Evolutionary conservation across 2,888 invertebrate genomes (phyloP), one percentile per base, ranked within the genome.

Genomic region (Chymomyza amoena): DNA sequence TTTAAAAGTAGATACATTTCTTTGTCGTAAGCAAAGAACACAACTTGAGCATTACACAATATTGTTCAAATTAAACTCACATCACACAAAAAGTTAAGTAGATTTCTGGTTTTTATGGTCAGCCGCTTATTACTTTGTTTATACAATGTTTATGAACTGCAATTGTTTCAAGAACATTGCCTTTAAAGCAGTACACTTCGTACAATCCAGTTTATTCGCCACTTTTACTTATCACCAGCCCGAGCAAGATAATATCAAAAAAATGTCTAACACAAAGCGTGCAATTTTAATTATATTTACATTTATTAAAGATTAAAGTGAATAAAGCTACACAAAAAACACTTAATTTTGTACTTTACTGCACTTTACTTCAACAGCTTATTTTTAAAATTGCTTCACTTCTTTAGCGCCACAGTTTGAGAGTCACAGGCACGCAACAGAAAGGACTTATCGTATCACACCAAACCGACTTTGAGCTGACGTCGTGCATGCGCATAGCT

Each of bases 401-500:
- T 45, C 2, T 45, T 2, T 4, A 45, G 10, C 39, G 0, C 4
- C 16, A 36, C 32, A 16, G 36, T 36, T 60, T 60, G 60, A 60
- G 13, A 60, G 32, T 13, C 60, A 60, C 60, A 6, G 60, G 32
- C 32, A 16, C 60, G 36, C 9, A 32, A 9, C 36, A 39, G 6
- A 15, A 60, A 60, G 57, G n/a, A 36, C 32, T 18, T 13, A 20
- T 6, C 18, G 25, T 57, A 57, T 57, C 54, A 13, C 54, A 1
- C 57, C 4, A 54, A 54, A 20, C 20, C 54, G 54, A 54, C 18
- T 54, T 13, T 54, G 0, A 51, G 51, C 18, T 28, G 25, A 66
- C 72, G 76, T 45, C 45, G 63, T 59, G 15, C 59, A 78, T 75
- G 81, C 76, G 75, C 70, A 68, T 84, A 76, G 68, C 28, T 61